Conservation (phyloP, 2,888 invertebrate genomes). For the Lithophane ornitopus region DNA sequence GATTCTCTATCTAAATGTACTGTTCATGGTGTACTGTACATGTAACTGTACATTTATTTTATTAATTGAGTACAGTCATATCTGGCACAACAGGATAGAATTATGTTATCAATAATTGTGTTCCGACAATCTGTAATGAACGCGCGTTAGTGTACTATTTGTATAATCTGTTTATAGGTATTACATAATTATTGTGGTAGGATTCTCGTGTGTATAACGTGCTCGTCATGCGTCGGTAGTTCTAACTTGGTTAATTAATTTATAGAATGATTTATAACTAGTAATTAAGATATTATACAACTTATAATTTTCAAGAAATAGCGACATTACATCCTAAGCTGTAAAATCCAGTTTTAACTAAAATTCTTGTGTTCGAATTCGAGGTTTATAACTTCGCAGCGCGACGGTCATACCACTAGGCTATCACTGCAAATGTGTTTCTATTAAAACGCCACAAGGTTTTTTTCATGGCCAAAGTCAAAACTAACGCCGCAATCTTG, state of each 20-base stretch:
- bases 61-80: conserved; percentile 26
- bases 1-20: background rate
- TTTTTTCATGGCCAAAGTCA: background rate
- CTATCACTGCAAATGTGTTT: too few relatives aligned
- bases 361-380: background rate
- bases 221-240: background rate
- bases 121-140: conserved; percentile 40
- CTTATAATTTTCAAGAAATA: background rate
- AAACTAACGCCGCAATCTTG: background rate
- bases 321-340: background rate
- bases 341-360: background rate
- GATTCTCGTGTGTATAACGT: conserved; percentile 10
- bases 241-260: background rate
- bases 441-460: background rate
- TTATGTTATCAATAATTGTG: conserved; percentile 50
- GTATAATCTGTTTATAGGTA: conserved; percentile 13
- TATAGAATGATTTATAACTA: conserved; percentile 5
- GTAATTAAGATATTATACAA: background rate
- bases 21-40: too few relatives aligned
- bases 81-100: conserved; percentile 24
- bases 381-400: too few relatives aligned
- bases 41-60: background rate
- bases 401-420: too few relatives aligned
- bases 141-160: conserved; percentile 22
- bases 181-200: background rate